Base-by-base conservation (phyloP, 1,140 invertebrate species). In the Hydropsyche tenuis region DNA sequence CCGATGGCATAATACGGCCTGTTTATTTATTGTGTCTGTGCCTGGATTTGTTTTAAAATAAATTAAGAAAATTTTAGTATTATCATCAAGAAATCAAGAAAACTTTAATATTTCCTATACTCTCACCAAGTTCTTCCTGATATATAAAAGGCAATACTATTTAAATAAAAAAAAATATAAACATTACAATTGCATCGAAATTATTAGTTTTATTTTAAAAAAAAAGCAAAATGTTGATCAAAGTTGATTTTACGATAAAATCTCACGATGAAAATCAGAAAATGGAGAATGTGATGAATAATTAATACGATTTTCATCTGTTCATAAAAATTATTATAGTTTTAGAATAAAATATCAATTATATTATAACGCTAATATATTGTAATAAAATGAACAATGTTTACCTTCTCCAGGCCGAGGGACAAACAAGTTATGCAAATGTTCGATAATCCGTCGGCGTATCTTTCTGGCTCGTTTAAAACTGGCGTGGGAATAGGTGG, bases 361-460 rank as follows among this genome's bases (percentile, higher is more conserved):
- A 63, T 20, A 63, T 63, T 4, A 1, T 20, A 63, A 23, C n/a
- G n/a, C n/a, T n/a, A n/a, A 37, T 18, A 51, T 51, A 51, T 5
- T 51, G 14, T 51, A 20, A 5, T 22, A 60, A 14, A 73, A 63
- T 42, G 63, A 72, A 72, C 51, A 85, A 86, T 18, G 1, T 14
- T 0, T 88, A 96, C 94, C 93, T 89, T 96, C 93, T 78, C 93
- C 93, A 81, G 92, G 91, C 60, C 96, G 86, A n/a, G 96, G 96
- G 46, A 97, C 91, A 86, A 99, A 99, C 51, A 99, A 86, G 85
- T 99, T 97, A 80, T 97, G 93, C 72, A 99, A 90, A 85, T 98
- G 96, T 63, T 91, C 89, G 23, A 99, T 92, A 77, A 99, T 98
- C 82, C 92, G 94, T 75, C 94, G 87, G 94, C 93, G 86, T 97